These are phyloP conservation scores for Pristionchus maxplancki DNA, from an alignment of 2,888 invertebrate species.

Conservation along the genomic window DNA sequence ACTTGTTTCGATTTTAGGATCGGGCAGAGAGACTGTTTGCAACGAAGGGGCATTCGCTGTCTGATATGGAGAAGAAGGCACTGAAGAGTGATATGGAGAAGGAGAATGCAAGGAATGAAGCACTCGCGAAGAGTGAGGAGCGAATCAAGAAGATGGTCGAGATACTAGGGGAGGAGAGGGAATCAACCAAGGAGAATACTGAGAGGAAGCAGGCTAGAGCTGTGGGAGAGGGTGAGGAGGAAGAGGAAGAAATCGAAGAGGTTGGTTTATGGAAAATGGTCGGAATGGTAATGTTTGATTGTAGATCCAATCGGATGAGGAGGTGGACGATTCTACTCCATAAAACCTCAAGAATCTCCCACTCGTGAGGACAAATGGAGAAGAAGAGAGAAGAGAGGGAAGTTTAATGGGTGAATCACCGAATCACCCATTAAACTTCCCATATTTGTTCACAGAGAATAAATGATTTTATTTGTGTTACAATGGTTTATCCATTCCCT, in stretches of 20 bases:
- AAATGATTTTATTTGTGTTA: too few species aligned
- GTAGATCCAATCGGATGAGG: conserved; percentile 75
- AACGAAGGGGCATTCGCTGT: conserved; percentile 90
- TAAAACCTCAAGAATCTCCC: conserved; percentile 99
- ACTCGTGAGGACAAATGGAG: too few species aligned
- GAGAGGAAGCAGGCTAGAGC: conserved; percentile 94
- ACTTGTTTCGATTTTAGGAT: too few species aligned
- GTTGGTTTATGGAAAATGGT: neutral
- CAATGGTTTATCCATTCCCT: too few species aligned
- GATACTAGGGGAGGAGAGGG: conserved; percentile 84
- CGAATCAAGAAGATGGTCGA: conserved; percentile 62
- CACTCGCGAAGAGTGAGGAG: conserved; percentile 40
- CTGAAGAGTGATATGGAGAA: conserved; percentile 66
- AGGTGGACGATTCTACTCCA: conserved; percentile 91
- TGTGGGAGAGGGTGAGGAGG: conserved; percentile 82
- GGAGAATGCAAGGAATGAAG: conserved; percentile 59
- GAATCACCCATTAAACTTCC: too few species aligned
- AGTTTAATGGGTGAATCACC: too few species aligned
- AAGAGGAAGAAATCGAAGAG: conserved; percentile 83
- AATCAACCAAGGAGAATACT: conserved; percentile 96
- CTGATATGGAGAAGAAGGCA: conserved; percentile 92
- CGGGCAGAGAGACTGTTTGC: conserved; percentile 95
- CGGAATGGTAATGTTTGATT: neutral
- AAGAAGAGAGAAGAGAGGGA: too few species aligned
- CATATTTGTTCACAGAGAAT: too few species aligned